Evolutionary conservation across 2,797 vertebrate genomes (phyloP).

Genomic region (Mormyrus hasselquistii): DNA sequence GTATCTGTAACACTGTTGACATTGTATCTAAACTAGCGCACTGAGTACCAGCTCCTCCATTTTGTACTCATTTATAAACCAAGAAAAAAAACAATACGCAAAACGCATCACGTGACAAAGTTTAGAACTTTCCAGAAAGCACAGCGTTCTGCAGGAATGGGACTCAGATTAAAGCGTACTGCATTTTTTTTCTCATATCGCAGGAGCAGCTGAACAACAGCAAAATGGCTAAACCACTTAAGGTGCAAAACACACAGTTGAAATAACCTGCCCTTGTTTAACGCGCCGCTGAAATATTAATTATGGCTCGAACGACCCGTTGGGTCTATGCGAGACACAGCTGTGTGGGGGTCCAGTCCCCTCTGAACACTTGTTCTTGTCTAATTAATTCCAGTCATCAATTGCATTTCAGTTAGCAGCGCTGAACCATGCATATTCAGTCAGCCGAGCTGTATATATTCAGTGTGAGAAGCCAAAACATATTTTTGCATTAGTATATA

Average conservation of each 20-base stretch:
- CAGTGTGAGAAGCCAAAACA: neutral
- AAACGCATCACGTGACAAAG: slow-evolving; percentile 23
- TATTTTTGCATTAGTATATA: slow-evolving; percentile 16
- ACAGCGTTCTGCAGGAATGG: slow-evolving; percentile 4
- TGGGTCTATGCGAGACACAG: slow-evolving; percentile 38
- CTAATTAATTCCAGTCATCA: slow-evolving; percentile 40
- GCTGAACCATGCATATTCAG: neutral
- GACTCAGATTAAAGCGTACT: slow-evolving; percentile 32
- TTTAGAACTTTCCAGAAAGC: neutral
- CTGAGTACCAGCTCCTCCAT: neutral
- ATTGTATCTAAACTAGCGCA: neutral
- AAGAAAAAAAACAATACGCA: neutral
- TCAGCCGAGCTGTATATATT: neutral
- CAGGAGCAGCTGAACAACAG: slow-evolving; percentile 33
- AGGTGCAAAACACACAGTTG: slow-evolving; percentile 46
- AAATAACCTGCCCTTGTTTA: slow-evolving; percentile 51
- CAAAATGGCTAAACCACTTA: slow-evolving; percentile 53
- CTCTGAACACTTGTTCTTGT: slow-evolving; percentile 31
- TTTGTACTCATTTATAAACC: neutral
- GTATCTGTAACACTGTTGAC: neutral
- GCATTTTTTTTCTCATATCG: slow-evolving; percentile 39
- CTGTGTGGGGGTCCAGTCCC: slow-evolving; percentile 33
- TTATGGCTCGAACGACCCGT: slow-evolving; percentile 39
- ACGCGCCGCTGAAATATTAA: slow-evolving; percentile 51
- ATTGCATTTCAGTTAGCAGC: neutral